Evolutionary conservation across 2,888 invertebrate genomes (phyloP), one percentile per base, ranked within the genome.

Genomic region (Gymnoscelis rufifasciata): DNA sequence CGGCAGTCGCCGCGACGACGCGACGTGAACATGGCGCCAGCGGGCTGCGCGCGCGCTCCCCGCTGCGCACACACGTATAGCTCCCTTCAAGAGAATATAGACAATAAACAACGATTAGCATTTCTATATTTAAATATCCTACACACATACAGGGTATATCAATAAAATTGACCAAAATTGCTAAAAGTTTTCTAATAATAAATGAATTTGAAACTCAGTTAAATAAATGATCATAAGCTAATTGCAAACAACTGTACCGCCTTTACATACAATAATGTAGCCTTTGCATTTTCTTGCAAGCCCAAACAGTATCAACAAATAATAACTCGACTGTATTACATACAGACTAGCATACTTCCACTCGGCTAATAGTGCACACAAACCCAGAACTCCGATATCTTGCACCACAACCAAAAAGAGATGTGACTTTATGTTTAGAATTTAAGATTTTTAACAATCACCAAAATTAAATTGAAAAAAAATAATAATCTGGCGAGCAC

Each of bases 91-190:
- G 47, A 56, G 43, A 54, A 59, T 51, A 66, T 56, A 61, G 44
- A 62, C 54, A 62, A 57, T 73, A 62, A 72, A 78, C 72, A 68
- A 69, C 70, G 62, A 74, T 68, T 73, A 72, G 74, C 71, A 62
- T 68, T 62, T 68, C 71, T 73, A 54, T 56, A 59, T 54, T 59
- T 62, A 60, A 59, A 57, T 75, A 76, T 63, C 63, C 74, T 77
- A 80, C 66, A 60, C 75, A 80, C 76, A 81, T 73, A 74, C 63
- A 71, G 56, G 35, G 61, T 68, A 66, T 60, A 71, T 74, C 71
- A 66, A 65, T 74, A 77, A 79, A 84, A 83, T 84, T 84, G 81
- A 84, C 84, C 54, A 68, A 77, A 76, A 78, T 82, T 80, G 74
- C 77, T 78, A 78, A 76, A 71, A 60, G 64, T 77, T 74, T 66